phyloP scores from a whole-genome alignment of 2,113 vertebrate genomes.

The Sander lucioperca region DNA sequence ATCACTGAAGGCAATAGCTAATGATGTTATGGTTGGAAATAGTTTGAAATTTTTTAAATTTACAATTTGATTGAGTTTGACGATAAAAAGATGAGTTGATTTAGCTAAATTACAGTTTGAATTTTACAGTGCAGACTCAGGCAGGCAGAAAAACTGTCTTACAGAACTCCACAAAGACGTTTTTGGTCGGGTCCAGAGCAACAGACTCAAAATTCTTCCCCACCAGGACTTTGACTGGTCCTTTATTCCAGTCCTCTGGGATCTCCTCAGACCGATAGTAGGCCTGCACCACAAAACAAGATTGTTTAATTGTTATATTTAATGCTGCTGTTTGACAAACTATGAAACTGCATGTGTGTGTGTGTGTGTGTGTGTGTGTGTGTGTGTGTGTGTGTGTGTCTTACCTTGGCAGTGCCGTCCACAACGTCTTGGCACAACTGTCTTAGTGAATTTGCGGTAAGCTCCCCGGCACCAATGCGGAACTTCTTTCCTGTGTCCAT shows the following conservation, averaged over 20 bases:
- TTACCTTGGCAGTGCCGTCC: constrained; percentile 86
- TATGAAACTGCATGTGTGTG: neutral
- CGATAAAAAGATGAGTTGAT: neutral
- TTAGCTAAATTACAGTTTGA: neutral
- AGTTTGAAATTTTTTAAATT: neutral
- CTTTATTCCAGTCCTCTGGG: constrained; percentile 91
- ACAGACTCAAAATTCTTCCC: constrained; percentile 94
- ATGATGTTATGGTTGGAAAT: neutral
- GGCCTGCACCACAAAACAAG: constrained; percentile 79
- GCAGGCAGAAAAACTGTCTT: constrained; percentile 75
- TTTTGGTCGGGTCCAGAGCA: constrained; percentile 90
- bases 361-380: neutral
- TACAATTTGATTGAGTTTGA: neutral
- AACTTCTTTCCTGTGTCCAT: constrained; percentile 88
- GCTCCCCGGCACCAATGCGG: constrained; percentile 17
- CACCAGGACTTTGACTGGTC: constrained; percentile 91
- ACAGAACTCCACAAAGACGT: constrained; percentile 97
- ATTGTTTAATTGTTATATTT: neutral
- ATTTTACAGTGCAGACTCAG: neutral
- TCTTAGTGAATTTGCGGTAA: constrained; percentile 71
- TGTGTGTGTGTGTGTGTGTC: neutral
- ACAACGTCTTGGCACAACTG: constrained; percentile 85
- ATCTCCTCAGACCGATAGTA: constrained; percentile 87
- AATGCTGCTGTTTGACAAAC: neutral
- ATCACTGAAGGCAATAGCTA: neutral